phyloP scores from a whole-genome alignment of 2,113 vertebrate species.

The Phylloscopus whistleri region DNA sequence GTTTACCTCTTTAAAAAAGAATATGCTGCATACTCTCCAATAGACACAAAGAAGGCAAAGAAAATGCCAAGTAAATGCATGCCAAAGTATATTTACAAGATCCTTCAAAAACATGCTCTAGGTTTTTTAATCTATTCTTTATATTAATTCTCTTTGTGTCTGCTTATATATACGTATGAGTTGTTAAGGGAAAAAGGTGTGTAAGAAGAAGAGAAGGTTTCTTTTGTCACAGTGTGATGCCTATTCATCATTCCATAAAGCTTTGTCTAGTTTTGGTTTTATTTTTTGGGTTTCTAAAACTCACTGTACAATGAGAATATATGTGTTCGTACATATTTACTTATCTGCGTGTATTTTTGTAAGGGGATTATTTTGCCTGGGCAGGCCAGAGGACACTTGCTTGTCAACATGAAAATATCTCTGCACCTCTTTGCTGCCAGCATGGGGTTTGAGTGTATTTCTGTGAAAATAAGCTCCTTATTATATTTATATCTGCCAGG shows the following conservation, averaged over 20 bases:
- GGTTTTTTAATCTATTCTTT: background rate
- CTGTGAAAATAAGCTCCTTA: constrained; percentile 39
- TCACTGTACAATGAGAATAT: background rate
- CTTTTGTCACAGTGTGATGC: background rate
- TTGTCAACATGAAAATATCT: background rate
- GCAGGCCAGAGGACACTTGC: background rate
- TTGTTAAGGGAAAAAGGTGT: background rate
- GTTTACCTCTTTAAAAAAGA: background rate
- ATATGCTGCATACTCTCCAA: background rate
- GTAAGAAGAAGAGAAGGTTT: background rate
- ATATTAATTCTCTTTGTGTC: background rate
- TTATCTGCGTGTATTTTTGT: background rate
- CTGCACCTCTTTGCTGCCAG: constrained; percentile 6
- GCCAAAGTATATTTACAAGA: constrained; percentile 10
- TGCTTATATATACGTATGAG: background rate
- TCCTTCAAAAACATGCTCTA: constrained; percentile 30
- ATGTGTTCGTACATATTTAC: background rate
- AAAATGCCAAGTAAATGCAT: constrained; percentile 21
- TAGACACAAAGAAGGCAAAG: background rate
- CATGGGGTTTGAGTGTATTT: constrained; percentile 21
- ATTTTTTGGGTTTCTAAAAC: background rate
- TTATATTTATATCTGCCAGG: constrained; percentile 12
- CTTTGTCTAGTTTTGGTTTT: background rate
- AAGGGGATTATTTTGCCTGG: background rate
- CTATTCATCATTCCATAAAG: background rate